Conservation (phyloP, 2,888 invertebrate species). For the Smittia aterrima region DNA sequence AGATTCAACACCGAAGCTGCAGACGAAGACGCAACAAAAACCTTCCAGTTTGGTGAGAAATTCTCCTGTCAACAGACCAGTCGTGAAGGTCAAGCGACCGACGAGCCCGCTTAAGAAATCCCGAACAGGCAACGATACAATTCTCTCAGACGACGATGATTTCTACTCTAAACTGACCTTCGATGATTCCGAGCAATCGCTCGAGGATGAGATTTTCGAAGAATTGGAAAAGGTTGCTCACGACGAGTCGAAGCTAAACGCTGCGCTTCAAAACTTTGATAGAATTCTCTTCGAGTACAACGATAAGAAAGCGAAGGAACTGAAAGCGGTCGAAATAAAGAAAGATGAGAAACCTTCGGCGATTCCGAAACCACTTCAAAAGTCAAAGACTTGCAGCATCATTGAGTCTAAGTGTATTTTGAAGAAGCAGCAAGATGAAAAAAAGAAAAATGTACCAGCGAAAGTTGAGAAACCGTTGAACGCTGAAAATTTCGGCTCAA, state of each 20-base stretch:
- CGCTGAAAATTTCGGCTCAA: conserved; percentile 50
- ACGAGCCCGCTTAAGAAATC: conserved; percentile 13
- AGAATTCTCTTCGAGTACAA: conserved; percentile 56
- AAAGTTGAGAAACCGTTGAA: conserved; percentile 28
- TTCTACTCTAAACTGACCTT: conserved; percentile 45
- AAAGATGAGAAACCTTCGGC: conserved; percentile 37
- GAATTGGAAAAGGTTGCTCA: conserved; percentile 53
- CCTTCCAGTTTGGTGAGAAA: conserved; percentile 28
- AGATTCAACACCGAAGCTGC: conserved; percentile 50
- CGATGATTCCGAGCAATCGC: conserved; percentile 50
- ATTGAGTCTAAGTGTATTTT: conserved; percentile 68
- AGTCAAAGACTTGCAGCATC: conserved; percentile 69
- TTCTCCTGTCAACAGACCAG: not conserved
- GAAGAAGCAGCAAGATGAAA: conserved; percentile 58
- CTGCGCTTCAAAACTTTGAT: conserved; percentile 58
- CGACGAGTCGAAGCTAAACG: conserved; percentile 55
- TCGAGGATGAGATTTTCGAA: conserved; percentile 54
- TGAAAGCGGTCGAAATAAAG: conserved; percentile 33
- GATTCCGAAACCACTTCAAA: conserved; percentile 55
- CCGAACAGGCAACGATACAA: not conserved
- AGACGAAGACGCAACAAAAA: conserved; percentile 3
- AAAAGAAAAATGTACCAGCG: conserved; percentile 45
- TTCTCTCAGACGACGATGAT: conserved; percentile 38
- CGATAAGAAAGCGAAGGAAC: conserved; percentile 41
- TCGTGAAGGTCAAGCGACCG: not conserved